Evolutionary conservation across 2,888 invertebrate genomes (phyloP), one percentile per base, ranked within the genome.

Genomic region (Drosophila vallismaia): DNA sequence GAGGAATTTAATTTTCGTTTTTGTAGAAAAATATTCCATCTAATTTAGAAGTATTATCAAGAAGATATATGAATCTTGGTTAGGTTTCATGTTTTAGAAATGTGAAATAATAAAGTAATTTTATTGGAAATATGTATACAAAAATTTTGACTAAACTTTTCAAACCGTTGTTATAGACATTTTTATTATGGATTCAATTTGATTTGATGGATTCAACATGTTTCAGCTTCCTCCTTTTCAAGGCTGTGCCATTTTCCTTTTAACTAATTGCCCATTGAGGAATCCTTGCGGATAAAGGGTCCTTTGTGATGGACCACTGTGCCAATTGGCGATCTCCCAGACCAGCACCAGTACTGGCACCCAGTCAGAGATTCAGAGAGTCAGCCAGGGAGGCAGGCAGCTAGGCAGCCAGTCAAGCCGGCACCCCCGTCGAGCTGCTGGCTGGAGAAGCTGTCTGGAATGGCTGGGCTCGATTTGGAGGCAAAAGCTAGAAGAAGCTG

Each of bases 381-480:
- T 26, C 33, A 19, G 19, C 19, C 19, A 19, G 19, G 28, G 28
- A 28, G 28, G 4, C 28, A 28, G 28, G 28, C 28, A 55, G 49
- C 55, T 26, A 55, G 10, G 24, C 28, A 28, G 29, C 54, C 54
- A 54, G 54, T 75, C 72, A 75, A 57, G 38, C 42, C 55, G 71
- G 84, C 84, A 85, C 86, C 84, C 84, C 84, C 84, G 88, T 88
- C 76, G 84, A 73, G 75, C 59, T 55, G 71, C 70, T 75, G 78
- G 80, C 69, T 71, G 69, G 29, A 68, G 62, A 53, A 60, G 53
- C 66, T 58, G 77, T 54, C 46, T 55, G 74, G 40, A 45, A 66
- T 62, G 48, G 45, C 48, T 19, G 66, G 60, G 55, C 63, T 76
- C 68, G 70, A 62, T 68, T 56, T 66, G 71, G 73, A 78, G 83